A percentile compares a stretch with the other conserved stretches of the same genome.
These are phyloP conservation scores for Idaea aversata DNA, from an alignment of 2,888 invertebrate genomes.

Conservation along the genomic window DNA sequence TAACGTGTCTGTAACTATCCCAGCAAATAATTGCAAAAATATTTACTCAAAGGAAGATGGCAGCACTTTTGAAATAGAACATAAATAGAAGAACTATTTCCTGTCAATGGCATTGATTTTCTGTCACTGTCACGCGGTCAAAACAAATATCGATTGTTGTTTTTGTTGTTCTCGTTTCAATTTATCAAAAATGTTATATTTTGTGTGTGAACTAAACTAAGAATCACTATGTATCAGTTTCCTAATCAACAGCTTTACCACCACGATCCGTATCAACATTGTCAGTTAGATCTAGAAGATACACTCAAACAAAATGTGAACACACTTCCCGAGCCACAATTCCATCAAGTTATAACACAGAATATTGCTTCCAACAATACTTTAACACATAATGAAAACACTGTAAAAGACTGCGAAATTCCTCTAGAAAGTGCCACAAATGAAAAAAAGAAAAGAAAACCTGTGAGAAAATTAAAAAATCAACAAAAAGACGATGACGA, in stretches of 20 bases:
- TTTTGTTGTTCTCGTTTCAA: background rate
- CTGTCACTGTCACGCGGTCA: background rate
- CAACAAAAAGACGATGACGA: slow-evolving; percentile 8
- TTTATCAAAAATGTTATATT: background rate
- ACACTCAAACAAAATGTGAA: slow-evolving; percentile 25
- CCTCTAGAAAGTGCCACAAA: slow-evolving; percentile 4
- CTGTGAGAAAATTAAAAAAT: slow-evolving; percentile 12
- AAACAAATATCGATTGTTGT: slow-evolving; percentile 3
- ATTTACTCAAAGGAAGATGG: no score
- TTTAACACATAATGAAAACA: slow-evolving; percentile 9
- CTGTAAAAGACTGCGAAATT: slow-evolving; percentile 4
- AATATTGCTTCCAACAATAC: slow-evolving; percentile 16
- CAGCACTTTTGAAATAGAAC: no score
- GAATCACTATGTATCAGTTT: slow-evolving; percentile 35
- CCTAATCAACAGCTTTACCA: slow-evolving; percentile 56
- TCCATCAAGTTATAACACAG: slow-evolving; percentile 19
- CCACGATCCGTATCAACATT: slow-evolving; percentile 36
- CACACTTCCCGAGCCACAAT: slow-evolving; percentile 18
- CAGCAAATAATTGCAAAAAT: no score
- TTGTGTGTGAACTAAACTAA: slow-evolving; percentile 4
- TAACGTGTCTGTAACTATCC: no score
- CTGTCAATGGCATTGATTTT: slow-evolving; percentile 6
- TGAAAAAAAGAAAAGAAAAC: slow-evolving; percentile 22
- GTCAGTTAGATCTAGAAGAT: slow-evolving; percentile 27
- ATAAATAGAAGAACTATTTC: no score